Conservation (phyloP, 2,113 vertebrate species). For the human (Homo sapiens) region GRCh38 chr2:176657501-176658000, state of each 20-base stretch:
- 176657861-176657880: neutral
- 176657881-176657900: neutral
- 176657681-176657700: neutral
- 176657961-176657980: neutral
- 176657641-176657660: neutral
- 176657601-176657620: neutral
- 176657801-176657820: neutral
- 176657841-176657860: neutral
- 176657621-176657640: neutral
- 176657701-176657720: conserved; percentile 26
- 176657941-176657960: neutral
- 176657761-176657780: neutral
- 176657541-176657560: neutral
- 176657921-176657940: neutral
- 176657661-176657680: conserved; percentile 25
- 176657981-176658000: no score
- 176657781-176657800: neutral
- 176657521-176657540: neutral
- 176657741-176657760: conserved; percentile 9
- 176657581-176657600: neutral
- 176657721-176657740: neutral
- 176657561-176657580: neutral
- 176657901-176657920: neutral
- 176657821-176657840: neutral
- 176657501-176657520: conserved; percentile 12